Evolutionary conservation across 2,797 vertebrate genomes (phyloP).

Genomic region (Anableps anableps): DNA sequence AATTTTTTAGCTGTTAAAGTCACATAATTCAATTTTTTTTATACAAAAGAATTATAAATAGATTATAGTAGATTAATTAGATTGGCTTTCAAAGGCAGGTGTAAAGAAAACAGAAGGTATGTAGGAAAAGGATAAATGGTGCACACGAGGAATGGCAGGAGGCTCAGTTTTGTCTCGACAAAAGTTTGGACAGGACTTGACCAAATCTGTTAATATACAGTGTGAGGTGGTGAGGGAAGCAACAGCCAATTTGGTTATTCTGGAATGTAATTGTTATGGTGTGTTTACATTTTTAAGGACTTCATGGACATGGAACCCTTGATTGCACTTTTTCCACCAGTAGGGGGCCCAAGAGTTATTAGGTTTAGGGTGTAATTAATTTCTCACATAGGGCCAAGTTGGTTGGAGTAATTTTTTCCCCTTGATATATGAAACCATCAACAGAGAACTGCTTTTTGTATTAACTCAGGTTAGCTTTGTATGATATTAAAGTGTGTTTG

Average conservation of each 20-base stretch:
- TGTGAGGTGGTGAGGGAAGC: not conserved
- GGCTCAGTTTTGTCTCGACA: not conserved
- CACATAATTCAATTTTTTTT: not conserved
- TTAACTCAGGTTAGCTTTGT: too few species aligned
- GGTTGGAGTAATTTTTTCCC: too few species aligned
- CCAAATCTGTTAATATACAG: not conserved
- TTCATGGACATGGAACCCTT: not conserved
- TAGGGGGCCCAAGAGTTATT: too few species aligned
- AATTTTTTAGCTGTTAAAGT: not conserved
- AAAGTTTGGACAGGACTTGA: not conserved
- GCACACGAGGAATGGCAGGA: not conserved
- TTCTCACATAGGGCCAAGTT: too few species aligned
- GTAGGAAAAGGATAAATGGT: not conserved
- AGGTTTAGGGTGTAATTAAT: too few species aligned
- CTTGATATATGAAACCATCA: too few species aligned
- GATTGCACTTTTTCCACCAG: not conserved
- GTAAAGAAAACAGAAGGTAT: not conserved
- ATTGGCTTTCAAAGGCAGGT: not conserved
- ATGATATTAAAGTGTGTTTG: too few species aligned
- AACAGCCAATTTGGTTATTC: not conserved
- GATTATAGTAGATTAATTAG: not conserved
- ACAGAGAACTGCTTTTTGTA: too few species aligned
- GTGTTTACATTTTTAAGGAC: not conserved
- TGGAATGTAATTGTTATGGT: not conserved
- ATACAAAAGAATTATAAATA: not conserved